Conservation (phyloP, 2,113 vertebrate genomes). For the Thunnus thynnus region DNA sequence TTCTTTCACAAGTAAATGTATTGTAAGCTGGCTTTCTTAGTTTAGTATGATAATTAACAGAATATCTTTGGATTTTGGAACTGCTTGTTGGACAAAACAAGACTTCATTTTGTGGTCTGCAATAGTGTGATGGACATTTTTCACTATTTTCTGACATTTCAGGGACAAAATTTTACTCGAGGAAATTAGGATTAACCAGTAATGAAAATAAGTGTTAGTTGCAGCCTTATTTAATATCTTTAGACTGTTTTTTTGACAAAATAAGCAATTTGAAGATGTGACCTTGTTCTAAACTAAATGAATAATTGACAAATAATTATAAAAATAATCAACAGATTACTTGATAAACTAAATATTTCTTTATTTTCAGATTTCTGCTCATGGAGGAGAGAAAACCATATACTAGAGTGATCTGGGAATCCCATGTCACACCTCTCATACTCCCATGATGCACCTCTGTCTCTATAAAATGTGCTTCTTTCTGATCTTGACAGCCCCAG, state of each 20-base stretch:
- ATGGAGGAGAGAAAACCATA: not conserved
- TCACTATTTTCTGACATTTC: too few species aligned
- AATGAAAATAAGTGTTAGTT: too few species aligned
- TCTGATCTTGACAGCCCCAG: slow-evolving; percentile 50
- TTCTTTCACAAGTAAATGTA: too few species aligned
- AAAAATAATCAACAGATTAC: not conserved
- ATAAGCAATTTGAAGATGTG: not conserved
- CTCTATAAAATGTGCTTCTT: slow-evolving; percentile 46
- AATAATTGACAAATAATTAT: not conserved
- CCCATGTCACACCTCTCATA: slow-evolving; percentile 19
- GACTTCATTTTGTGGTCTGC: too few species aligned
- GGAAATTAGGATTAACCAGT: too few species aligned
- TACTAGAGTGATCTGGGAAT: slow-evolving; percentile 29
- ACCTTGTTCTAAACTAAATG: not conserved
- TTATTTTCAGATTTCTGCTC: slow-evolving; percentile 15
- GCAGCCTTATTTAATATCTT: not conserved
- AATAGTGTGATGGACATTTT: too few species aligned
- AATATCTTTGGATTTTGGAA: too few species aligned
- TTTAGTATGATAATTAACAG: too few species aligned
- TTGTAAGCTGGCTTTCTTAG: too few species aligned
- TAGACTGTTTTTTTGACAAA: not conserved
- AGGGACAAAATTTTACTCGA: too few species aligned
- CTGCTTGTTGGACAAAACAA: too few species aligned
- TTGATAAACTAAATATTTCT: not conserved
- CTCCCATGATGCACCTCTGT: slow-evolving; percentile 55